Base-by-base conservation (phyloP, 2,113 vertebrate genomes). In the Rhinolophus ferrumequinum region DNA sequence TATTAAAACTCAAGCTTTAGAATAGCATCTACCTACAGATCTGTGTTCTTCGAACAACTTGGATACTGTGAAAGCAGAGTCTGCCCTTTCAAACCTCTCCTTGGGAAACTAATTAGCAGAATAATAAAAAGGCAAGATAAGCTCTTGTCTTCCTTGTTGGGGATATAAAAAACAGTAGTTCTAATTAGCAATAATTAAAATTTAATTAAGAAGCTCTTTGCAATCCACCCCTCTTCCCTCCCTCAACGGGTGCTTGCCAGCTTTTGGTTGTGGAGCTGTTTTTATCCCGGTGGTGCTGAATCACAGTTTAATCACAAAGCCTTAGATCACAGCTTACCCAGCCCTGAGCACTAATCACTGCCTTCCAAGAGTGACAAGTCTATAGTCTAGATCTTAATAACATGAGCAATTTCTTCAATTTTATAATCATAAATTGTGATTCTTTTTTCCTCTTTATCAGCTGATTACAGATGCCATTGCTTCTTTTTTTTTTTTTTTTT, bases 151-250 rank as follows among this genome's bases (percentile, higher is more conserved):
- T 94, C 88, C 96, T 96, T 98, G 94, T 96, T 98, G 94, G 90
- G 96, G 97, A 97, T 97, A 95, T 98, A 96, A 98, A 98, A 97
- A 98, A 97, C 94, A 96, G 97, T 97, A 96, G 95, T 97, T 97
- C 98, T 98, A 98, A 98, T 98, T 98, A 98, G 97, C 97, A 97
- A 98, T 98, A 98, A 98, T 98, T 98, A 98, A 98, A 97, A 98
- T 98, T 98, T 98, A 98, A 98, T 98, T 98, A 98, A 98, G 98
- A 97, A 96, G 95, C 97, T 97, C 95, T 96, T 88, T 96, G 95
- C 96, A 95, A 75, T 96, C 89, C 88, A 92, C 91, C 70, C 60
- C 89, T 67, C 64, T 67, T 56, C 52, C 72, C 82, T 90, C 94
- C 79, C 73, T 75, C 72, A 18, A 30, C 54, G 26, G 38, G 30